A percentile compares a stretch with the other conserved stretches of the same genome.
Conservation (phyloP, 23 tunicate species). For the Aplidium turbinatum region DNA sequence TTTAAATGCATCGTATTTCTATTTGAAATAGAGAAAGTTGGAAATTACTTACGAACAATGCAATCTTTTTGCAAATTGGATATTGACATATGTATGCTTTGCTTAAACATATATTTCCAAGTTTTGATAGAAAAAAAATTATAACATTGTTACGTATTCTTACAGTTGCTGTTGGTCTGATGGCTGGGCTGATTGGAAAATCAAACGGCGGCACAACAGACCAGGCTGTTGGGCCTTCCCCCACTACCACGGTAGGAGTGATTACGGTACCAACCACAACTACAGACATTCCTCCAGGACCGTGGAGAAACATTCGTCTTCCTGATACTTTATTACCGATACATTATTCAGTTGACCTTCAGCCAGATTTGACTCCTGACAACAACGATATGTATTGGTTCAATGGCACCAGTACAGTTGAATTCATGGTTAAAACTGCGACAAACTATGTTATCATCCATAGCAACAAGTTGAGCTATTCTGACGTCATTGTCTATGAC, state of each 20-base stretch:
- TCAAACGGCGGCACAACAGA: too few species aligned
- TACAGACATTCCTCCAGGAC: constrained; percentile 13
- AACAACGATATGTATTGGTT: constrained; percentile 35
- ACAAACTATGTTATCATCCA: constrained; percentile 56
- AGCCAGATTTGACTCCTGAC: constrained; percentile 45
- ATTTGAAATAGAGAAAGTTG: too few species aligned
- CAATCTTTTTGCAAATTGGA: too few species aligned
- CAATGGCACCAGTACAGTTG: constrained; percentile 50
- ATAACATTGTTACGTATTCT: too few species aligned
- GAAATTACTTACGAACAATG: too few species aligned
- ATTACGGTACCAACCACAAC: neutral
- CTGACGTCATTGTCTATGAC: constrained; percentile 8
- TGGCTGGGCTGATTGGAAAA: constrained; percentile 33
- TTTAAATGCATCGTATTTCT: too few species aligned
- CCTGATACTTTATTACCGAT: constrained; percentile 42
- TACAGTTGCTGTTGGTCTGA: constrained; percentile 50
- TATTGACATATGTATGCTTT: too few species aligned
- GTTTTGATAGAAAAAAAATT: too few species aligned
- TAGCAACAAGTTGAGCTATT: constrained; percentile 50
- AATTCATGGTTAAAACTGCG: constrained; percentile 1
- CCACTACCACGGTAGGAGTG: neutral
- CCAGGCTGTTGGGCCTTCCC: too few species aligned
- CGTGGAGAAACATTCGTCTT: constrained; percentile 57
- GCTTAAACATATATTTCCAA: too few species aligned
- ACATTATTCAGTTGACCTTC: constrained; percentile 55